Evolutionary conservation across 2,113 vertebrate genomes (phyloP), one percentile per base, ranked within the genome.

Genomic region (Eptesicus fuscus): DNA sequence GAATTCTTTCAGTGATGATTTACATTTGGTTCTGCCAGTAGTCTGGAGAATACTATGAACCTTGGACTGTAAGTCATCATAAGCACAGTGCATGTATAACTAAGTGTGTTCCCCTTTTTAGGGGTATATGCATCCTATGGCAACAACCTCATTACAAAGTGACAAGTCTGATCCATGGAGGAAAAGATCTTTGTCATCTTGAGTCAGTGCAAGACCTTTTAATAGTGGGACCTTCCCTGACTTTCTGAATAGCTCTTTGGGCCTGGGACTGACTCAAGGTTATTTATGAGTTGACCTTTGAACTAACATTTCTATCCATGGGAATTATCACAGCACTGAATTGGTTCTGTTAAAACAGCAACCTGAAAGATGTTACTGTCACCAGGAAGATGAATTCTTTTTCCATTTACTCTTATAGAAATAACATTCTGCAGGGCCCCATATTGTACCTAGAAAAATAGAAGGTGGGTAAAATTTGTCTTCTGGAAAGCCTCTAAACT

Each of bases 341-440:
- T 93, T 92, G 56, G 40, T 77, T 92, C 47, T 61, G n/a, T 83
- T 89, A 90, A 70, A 82, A 90, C 22, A 90, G 74, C 65, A 83
- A 82, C 30, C 32, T 93, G 63, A 35, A 86, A 69, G 20, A 74
- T 84, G 49, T 74, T 79, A 76, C 32, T 28, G 6, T 79, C 25
- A 32, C 73, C 25, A 91, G 65, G 28, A 86, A 2, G 32, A 92
- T 32, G 2, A 78, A 86, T 91, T 22, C 4, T 8, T 76, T 87
- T 77, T 40, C 37, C 30, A 83, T 32, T 47, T 87, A 22, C 12
- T 65, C 14, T 96, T 16, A 67, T 37, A 80, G 88, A 94, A 96
- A 83, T 83, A 95, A 90, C 12, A 3, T 90, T 37, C 25, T 47
- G 10, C 13, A 92, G 28, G 40, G 5, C 16, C 14, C 61, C 25